Base-by-base conservation (phyloP, 1,140 invertebrate genomes). In the Plodia interpunctella region DNA sequence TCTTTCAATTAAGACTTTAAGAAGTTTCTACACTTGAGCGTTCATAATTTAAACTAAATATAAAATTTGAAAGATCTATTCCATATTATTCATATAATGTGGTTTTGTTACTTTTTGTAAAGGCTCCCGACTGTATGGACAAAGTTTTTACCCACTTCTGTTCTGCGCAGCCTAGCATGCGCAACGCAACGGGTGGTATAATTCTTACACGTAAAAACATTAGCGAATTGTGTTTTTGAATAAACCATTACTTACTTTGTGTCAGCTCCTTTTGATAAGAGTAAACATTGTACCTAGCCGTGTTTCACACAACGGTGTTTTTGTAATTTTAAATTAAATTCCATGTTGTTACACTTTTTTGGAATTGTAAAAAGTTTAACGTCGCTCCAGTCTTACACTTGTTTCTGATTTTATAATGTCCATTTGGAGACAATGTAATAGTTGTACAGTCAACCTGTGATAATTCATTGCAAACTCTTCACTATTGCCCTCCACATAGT, bases 141-240 rank as follows among this genome's bases (percentile, higher is more conserved):
- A n/a, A n/a, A n/a, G n/a, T n/a, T 25, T 25, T 25, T 25, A 2
- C 21, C 21, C 6, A 3, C 21, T 25, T 25, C 21, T 25, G 21
- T 3, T 25, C 21, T 25, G 21, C 21, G 21, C 21, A 25, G 21
- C 21, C 21, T 25, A 25, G 21, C 21, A 6, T 25, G 21, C 21
- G 21, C 21, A 2, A 6, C 21, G 6, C 32, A 35, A 35, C 32
- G 13, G 8, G 13, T 15, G 5, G 13, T 44, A 44, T 17, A 44
- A 44, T 15, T n/a, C 38, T 4, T 5, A 44, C 38, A 15, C 30
- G 10, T 32, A 44, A 44, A 44, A n/a, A 17, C 38, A 44, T 44
- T 44, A 44, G 38, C 38, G 3, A 44, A 44, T 44, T n/a, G 38
- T 44, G n/a, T 44, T 44, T 10, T 44, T 44, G 38, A 44, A 44